Conservation (phyloP, 2,888 invertebrate species). For the Spodoptera picta region DNA sequence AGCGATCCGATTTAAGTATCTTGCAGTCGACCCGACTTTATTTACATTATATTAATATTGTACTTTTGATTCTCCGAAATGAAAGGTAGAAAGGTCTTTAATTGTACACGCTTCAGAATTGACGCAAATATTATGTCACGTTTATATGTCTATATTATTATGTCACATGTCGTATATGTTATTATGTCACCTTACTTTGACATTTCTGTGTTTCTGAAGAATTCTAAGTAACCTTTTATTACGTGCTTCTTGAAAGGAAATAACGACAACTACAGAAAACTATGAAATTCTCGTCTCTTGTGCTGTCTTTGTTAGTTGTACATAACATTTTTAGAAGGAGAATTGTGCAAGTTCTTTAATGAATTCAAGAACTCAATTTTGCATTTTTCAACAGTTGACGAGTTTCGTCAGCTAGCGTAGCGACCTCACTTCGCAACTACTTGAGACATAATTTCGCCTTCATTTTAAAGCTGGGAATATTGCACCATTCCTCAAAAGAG, state of each 20-base stretch:
- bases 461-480: background rate
- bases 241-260: too few species aligned
- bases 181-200: conserved; percentile 1
- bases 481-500: too few species aligned
- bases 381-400: conserved; percentile 2
- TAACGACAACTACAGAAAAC: background rate
- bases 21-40: too few species aligned
- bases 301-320: background rate
- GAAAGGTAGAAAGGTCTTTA: background rate
- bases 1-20: too few species aligned
- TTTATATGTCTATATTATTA: too few species aligned
- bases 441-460: conserved; percentile 4
- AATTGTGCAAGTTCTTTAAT: background rate
- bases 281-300: background rate
- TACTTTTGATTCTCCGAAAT: too few species aligned
- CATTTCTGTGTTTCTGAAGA: background rate
- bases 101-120: background rate
- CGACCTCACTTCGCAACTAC: background rate
- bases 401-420: background rate
- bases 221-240: background rate
- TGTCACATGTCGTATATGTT: too few species aligned
- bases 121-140: conserved; percentile 9
- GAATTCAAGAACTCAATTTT: conserved; percentile 9
- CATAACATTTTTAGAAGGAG: background rate
- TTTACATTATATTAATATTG: too few species aligned